These are phyloP conservation scores for Zaprionus inermis DNA, from an alignment of 1,140 invertebrate genomes.

Conservation along the genomic window DNA sequence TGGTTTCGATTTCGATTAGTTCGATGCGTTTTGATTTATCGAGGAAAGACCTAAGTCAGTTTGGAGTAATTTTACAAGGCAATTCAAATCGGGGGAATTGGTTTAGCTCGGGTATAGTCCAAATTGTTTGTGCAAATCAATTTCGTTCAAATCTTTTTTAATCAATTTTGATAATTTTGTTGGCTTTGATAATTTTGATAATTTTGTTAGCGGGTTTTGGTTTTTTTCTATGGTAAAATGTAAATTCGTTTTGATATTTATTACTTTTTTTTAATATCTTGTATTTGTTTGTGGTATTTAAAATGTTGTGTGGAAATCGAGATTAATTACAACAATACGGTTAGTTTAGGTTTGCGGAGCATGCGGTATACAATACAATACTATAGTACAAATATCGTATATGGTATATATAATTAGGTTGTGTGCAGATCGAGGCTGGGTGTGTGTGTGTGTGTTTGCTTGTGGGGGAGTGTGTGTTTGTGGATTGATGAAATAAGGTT, in stretches of 20 bases:
- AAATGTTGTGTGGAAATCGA: constrained; percentile 29
- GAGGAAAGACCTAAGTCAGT: constrained; percentile 4
- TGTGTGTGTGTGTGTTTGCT: constrained; percentile 21
- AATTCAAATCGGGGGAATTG: constrained; percentile 32
- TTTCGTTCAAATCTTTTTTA: constrained; percentile 51
- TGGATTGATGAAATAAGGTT: background rate
- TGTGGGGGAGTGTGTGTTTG: background rate
- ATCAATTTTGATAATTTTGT: constrained; percentile 52
- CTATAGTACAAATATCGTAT: background rate
- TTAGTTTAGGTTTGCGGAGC: constrained; percentile 10
- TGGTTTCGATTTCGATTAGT: constrained; percentile 1
- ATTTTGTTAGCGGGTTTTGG: constrained; percentile 26
- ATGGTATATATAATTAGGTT: background rate
- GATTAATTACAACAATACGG: constrained; percentile 2
- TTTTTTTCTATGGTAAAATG: background rate
- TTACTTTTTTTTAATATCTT: constrained; percentile 39
- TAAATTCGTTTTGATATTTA: constrained; percentile 27
- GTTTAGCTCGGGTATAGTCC: constrained; percentile 43
- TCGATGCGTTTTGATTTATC: constrained; percentile 1
- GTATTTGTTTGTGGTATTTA: constrained; percentile 10
- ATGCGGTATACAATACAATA: constrained; percentile 18
- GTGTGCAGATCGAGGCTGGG: background rate
- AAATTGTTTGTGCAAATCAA: constrained; percentile 41
- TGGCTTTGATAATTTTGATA: constrained; percentile 36
- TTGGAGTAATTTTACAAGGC: constrained; percentile 7